phyloP scores from a whole-genome alignment of 2,113 vertebrate genomes.

The Oncorhynchus mykiss region DNA sequence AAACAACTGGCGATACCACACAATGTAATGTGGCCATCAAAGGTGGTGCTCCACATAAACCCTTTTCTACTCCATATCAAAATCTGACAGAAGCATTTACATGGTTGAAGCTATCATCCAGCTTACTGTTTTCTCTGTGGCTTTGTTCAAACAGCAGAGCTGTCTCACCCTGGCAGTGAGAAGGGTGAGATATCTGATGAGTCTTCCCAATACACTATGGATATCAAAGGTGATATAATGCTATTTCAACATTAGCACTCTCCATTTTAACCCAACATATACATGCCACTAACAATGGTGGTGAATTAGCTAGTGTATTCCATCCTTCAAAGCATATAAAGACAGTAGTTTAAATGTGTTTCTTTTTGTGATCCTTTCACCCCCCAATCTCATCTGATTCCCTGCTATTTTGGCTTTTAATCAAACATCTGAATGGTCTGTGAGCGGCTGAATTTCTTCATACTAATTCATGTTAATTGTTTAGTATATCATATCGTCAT shows the following conservation, averaged over 20 bases:
- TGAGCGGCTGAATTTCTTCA: constrained; percentile 49
- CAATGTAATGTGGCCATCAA: constrained; percentile 62
- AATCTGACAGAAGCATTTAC: constrained; percentile 48
- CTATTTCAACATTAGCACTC: constrained; percentile 69
- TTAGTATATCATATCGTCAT: constrained; percentile 61
- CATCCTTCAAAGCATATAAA: constrained; percentile 55
- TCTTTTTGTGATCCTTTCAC: constrained; percentile 56
- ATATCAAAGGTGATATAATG: constrained; percentile 78
- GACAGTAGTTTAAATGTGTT: constrained; percentile 10
- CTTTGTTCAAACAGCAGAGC: constrained; percentile 79
- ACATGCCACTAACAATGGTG: constrained; percentile 72
- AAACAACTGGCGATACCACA: constrained; percentile 48
- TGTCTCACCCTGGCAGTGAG: constrained; percentile 73
- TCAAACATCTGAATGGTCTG: constrained; percentile 57
- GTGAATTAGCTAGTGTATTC: constrained; percentile 57
- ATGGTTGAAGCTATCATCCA: constrained; percentile 49
- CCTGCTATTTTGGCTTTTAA: constrained; percentile 61
- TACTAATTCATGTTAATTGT: constrained; percentile 60
- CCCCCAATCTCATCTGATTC: constrained; percentile 53
- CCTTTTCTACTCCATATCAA: constrained; percentile 54
- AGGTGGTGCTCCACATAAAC: constrained; percentile 69
- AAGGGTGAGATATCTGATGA: constrained; percentile 75
- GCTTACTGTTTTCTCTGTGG: constrained; percentile 79
- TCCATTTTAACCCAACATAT: constrained; percentile 73
- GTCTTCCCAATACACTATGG: constrained; percentile 72